Conservation (phyloP, 2,797 vertebrate genomes). For the Lepidocolaptes lacrymiger region DNA sequence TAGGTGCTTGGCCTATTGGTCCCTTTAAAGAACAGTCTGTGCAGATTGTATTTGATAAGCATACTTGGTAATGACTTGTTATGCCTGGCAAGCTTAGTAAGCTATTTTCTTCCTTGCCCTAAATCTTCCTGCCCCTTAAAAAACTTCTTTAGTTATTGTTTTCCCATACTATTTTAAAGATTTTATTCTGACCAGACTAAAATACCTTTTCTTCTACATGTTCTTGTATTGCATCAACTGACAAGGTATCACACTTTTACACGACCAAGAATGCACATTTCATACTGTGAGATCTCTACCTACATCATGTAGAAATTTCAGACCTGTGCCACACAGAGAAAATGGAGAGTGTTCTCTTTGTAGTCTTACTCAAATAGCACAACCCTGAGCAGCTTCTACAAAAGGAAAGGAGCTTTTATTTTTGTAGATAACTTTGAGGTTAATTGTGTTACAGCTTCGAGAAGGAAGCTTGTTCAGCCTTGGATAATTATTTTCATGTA, state of each 20-base stretch:
- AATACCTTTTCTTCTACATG: background rate
- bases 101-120: background rate
- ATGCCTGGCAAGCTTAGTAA: background rate
- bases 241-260: background rate
- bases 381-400: background rate
- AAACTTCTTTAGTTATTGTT: background rate
- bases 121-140: background rate
- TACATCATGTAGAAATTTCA: background rate
- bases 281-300: background rate
- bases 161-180: background rate
- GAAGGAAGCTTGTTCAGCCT: constrained; percentile 24
- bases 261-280: background rate
- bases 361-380: background rate
- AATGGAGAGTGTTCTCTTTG: background rate
- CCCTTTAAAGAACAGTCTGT: background rate
- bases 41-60: background rate
- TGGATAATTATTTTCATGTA: constrained; percentile 43
- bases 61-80: background rate
- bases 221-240: background rate
- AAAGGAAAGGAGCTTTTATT: constrained; percentile 21
- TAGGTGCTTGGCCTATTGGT: background rate
- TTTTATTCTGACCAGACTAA: background rate
- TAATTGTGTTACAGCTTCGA: constrained; percentile 34
- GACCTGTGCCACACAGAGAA: background rate
- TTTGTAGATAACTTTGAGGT: constrained; percentile 35